Conservation (phyloP, 92 coral and sea anemone species). For the Phenganax marumi region DNA sequence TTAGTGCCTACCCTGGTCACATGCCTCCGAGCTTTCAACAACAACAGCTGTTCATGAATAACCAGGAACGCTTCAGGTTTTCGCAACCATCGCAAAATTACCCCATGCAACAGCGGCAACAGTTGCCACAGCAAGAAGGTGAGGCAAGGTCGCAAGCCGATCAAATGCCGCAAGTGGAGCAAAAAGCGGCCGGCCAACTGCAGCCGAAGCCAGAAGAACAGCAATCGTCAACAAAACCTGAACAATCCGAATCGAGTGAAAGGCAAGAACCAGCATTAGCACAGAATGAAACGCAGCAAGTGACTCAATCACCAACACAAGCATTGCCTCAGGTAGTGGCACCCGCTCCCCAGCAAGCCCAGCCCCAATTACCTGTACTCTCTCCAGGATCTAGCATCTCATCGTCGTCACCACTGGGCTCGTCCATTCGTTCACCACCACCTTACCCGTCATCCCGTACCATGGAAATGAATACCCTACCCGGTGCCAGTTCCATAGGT, state of each 20-base stretch:
- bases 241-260: slow-evolving; percentile 61
- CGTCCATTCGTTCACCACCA: slow-evolving; percentile 88
- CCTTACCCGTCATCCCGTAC: slow-evolving; percentile 82
- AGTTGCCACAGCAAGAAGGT: slow-evolving; percentile 43
- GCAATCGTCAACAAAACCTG: slow-evolving; percentile 55
- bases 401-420: slow-evolving; percentile 78
- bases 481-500: slow-evolving; percentile 75
- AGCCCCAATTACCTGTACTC: slow-evolving; percentile 59
- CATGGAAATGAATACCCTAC: slow-evolving; percentile 59
- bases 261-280: slow-evolving; percentile 39
- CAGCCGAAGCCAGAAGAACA: slow-evolving; percentile 48
- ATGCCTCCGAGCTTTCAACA: slow-evolving; percentile 61
- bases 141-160: slow-evolving; percentile 42
- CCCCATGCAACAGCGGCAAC: slow-evolving; percentile 64
- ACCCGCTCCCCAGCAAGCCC: slow-evolving; percentile 46
- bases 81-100: slow-evolving; percentile 70
- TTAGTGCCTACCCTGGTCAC: slow-evolving; percentile 60
- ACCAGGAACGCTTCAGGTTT: slow-evolving; percentile 67
- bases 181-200: background rate
- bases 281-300: slow-evolving; percentile 39
- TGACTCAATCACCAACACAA: slow-evolving; percentile 29
- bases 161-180: slow-evolving; percentile 42
- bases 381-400: slow-evolving; percentile 87
- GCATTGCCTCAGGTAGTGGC: too few species aligned
- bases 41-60: slow-evolving; percentile 62